Conservation (phyloP, 2,888 invertebrate genomes). For the Drosophila tripunctata region DNA sequence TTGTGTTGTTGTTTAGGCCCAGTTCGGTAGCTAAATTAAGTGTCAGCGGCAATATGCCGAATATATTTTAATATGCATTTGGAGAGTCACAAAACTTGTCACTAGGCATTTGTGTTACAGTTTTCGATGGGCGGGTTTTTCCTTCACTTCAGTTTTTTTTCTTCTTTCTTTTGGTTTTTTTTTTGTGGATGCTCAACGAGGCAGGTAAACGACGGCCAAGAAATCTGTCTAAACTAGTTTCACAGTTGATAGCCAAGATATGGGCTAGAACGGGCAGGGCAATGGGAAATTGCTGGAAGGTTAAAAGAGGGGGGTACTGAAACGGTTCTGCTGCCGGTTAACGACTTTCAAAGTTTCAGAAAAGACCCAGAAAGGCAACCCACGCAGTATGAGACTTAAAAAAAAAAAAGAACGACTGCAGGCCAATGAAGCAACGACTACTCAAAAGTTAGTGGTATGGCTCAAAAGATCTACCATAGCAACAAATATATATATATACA, state of each 20-base stretch:
- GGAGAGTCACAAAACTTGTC: constrained; percentile 60
- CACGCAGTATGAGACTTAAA: constrained; percentile 54
- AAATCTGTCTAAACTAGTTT: constrained; percentile 73
- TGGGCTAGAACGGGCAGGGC: background rate
- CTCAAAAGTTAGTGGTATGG: constrained; percentile 63
- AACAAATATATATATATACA: constrained; percentile 9
- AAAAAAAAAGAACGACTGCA: constrained; percentile 52
- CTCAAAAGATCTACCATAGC: constrained; percentile 62
- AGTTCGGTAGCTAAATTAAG: constrained; percentile 63
- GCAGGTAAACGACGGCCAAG: constrained; percentile 51
- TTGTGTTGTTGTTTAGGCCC: constrained; percentile 11
- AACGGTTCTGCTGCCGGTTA: constrained; percentile 60
- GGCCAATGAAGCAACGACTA: constrained; percentile 45
- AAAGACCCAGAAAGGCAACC: constrained; percentile 52
- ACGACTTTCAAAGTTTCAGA: constrained; percentile 71
- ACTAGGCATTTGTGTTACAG: constrained; percentile 63
- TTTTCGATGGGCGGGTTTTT: constrained; percentile 29
- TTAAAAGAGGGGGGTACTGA: background rate
- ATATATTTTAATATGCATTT: constrained; percentile 65
- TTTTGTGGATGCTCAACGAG: constrained; percentile 51
- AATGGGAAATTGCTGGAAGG: background rate
- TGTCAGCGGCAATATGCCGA: constrained; percentile 56
- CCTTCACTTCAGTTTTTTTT: no score
- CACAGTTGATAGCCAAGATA: constrained; percentile 55
- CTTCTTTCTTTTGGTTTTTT: background rate